Base-by-base conservation (phyloP, 2,113 vertebrate species). In the Xiphophorus couchianus region DNA sequence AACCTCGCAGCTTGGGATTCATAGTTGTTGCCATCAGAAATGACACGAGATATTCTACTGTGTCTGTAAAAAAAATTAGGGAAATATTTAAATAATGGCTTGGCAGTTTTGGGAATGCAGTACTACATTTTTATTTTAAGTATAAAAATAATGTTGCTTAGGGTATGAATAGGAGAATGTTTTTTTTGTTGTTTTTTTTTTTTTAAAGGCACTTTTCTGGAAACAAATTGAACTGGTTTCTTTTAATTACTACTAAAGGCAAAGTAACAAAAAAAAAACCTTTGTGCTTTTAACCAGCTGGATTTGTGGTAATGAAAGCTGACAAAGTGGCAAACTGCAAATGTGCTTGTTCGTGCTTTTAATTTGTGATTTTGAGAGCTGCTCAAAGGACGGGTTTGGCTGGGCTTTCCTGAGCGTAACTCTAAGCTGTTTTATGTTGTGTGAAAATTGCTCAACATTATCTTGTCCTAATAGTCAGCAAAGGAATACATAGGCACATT, bases 1-100 rank as follows among this genome's bases (percentile, higher is more conserved):
- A 60, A 77, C 37, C 4, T 51, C 30, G 29, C 14, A 25, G 62
- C 25, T 71, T 69, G 28, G 62, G 54, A 19, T 63, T 76, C 19
- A 31, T 17, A 60, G 58, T 39, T 77, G 29, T 42, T 13, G 28
- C 33, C 28, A 58, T 12, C 15, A 33, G 68, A 42, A 77, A 62
- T 70, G n/a, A 68, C 39, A 61, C 27, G 54, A 75, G 3, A 25
- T 25, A 58, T n/a, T 58, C 51, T 27, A 27, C 19, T 63, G 27
- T 28, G 61, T 62, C 22, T 58, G 51, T 58, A n/a, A 25, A 58
- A 37, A 11, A n/a, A n/a, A 28, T 7, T 54, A 58, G 25, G 25
- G 25, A 25, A n/a, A 25, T 58, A 58, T 58, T 58, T 58, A 58
- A 58, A 58, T 25, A 25, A 58, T 1, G 25, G 19, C 25, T 25